Conservation (phyloP, 2,888 invertebrate genomes). For the Heliconius ethilla region DNA sequence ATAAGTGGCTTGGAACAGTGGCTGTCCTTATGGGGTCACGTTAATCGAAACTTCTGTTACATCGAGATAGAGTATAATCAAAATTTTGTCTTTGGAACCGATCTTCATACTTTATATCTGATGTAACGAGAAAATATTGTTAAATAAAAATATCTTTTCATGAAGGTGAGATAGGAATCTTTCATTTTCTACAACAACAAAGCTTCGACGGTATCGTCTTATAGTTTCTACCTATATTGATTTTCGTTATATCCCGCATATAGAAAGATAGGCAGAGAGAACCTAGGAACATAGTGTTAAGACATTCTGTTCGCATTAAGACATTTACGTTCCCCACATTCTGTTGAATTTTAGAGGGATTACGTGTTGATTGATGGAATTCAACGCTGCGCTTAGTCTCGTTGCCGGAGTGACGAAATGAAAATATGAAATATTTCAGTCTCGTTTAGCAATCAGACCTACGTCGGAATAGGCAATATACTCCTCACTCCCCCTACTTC, state of each 20-base stretch:
- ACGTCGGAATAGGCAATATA: neutral
- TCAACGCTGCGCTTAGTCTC: too few species aligned
- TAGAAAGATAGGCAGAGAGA: neutral
- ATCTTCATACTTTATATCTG: constrained; percentile 30
- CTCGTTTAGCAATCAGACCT: too few species aligned
- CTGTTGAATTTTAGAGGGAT: neutral
- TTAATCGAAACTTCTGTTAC: constrained; percentile 43
- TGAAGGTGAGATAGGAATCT: constrained; percentile 11
- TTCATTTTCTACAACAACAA: neutral
- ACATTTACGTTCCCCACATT: neutral
- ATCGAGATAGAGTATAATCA: constrained; percentile 38
- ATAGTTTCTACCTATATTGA: too few species aligned
- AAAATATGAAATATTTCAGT: neutral
- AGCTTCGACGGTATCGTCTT: too few species aligned
- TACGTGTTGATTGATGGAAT: too few species aligned
- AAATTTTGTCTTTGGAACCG: constrained; percentile 33
- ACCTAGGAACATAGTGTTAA: neutral
- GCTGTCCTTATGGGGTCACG: constrained; percentile 39
- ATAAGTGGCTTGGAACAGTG: constrained; percentile 43
- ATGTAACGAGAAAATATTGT: constrained; percentile 24
- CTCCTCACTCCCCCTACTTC: neutral
- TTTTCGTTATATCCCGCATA: neutral
- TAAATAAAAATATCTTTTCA: constrained; percentile 12
- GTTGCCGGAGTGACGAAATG: neutral
- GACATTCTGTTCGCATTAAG: neutral